phyloP scores from a whole-genome alignment of 2,888 invertebrate genomes.

The Stenodera caucasica region DNA sequence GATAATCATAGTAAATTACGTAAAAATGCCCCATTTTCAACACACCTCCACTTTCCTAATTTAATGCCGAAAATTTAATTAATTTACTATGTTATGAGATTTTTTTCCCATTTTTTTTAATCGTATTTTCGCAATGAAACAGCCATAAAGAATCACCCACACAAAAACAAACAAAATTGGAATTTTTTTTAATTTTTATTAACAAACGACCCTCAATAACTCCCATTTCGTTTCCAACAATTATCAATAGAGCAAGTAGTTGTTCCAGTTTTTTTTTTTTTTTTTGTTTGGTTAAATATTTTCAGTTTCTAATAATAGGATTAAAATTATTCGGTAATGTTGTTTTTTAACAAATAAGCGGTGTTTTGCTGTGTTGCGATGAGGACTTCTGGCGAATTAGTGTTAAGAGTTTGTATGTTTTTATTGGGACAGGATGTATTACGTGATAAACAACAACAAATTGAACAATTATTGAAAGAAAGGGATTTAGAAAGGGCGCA shows the following conservation, averaged over 20 bases:
- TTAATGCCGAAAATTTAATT: not conserved
- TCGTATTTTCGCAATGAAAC: conserved; percentile 1
- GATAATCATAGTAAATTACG: too few relatives aligned
- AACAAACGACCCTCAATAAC: conserved; percentile 1
- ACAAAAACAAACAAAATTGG: not conserved
- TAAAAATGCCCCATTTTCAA: not conserved
- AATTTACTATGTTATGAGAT: not conserved
- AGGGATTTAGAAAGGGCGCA: conserved; percentile 88
- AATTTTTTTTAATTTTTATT: conserved; percentile 2
- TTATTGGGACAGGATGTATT: conserved; percentile 72
- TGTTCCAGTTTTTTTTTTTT: not conserved
- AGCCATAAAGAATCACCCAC: not conserved
- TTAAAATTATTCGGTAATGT: too few relatives aligned
- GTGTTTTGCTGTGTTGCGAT: conserved; percentile 35
- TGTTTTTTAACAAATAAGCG: not conserved
- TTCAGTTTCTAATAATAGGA: too few relatives aligned
- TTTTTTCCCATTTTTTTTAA: not conserved
- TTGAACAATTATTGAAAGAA: conserved; percentile 89
- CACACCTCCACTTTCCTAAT: not conserved
- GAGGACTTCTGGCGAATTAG: conserved; percentile 34
- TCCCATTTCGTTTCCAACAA: not conserved
- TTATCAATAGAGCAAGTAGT: not conserved
- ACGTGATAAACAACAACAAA: conserved; percentile 91
- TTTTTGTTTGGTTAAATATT: too few relatives aligned
- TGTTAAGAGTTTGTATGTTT: conserved; percentile 33